Base-by-base conservation (phyloP, 2,797 vertebrate species). In the Myoxocephalus aenaeus region DNA sequence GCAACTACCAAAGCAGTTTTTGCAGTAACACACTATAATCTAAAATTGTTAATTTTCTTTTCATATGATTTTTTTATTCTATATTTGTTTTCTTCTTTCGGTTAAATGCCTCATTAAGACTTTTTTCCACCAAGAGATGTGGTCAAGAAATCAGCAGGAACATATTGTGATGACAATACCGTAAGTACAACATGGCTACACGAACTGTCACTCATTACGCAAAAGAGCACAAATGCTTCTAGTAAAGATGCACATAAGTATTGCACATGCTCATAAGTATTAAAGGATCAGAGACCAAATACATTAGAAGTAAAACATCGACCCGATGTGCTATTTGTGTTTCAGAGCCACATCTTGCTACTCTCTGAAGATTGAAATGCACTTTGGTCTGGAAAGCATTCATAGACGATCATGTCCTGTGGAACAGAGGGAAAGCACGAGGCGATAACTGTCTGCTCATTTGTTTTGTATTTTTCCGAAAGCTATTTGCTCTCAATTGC, bases 401-500 rank as follows among this genome's bases (percentile, higher is more conserved):
- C 46, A 34, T 36, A 10, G 15, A 3, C 2, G 20, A 18, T 27
- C 34, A 48, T 15, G 11, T 44, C 17, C 2, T 42, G 32, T n/a
- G 5, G n/a, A n/a, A 54, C 11, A 29, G 36, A 59, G 29, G 7
- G n/a, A 54, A 56, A 65, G 44, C 17, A 18, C 50, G 50, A 75
- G 59, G 29, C 64, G 40, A 59, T 32, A 64, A 44, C 62, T 25
- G n/a, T 59, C 22, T 68, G 67, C 58, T 75, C 77, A 54, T 73
- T 38, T 70, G 48, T 25, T 65, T 29, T 8, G 42, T 32, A 20
- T 25, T 71, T 63, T 66, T 44, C 18, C 11, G n/a, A 58, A 66
- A 56, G 5, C 14, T 32, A 20, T 79, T 65, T 53, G 34, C 57
- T 73, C 9, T 56, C 12, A 53, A 0, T 51, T 44, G 48, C 27